phyloP scores from a whole-genome alignment of 2,888 invertebrate genomes.

The Spisula subtruncata region DNA sequence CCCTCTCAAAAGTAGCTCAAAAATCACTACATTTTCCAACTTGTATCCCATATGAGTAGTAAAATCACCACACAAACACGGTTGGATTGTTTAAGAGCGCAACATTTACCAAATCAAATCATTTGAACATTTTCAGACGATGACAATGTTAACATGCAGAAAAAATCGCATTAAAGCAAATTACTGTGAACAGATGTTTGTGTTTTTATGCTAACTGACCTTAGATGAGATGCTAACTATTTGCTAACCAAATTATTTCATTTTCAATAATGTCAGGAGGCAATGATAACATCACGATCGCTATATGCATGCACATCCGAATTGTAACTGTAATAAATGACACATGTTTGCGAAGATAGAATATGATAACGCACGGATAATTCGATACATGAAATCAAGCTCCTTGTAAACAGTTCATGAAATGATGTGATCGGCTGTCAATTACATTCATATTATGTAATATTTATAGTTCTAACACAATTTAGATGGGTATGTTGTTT shows the following conservation, averaged over 20 bases:
- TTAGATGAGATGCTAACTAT: background rate
- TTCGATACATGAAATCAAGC: background rate
- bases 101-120: conserved; percentile 19
- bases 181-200: background rate
- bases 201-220: background rate
- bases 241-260: background rate
- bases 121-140: background rate
- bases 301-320: background rate
- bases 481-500: background rate
- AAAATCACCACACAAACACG: background rate
- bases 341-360: background rate
- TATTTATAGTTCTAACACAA: background rate
- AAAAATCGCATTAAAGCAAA: background rate
- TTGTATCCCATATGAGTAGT: background rate
- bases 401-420: background rate
- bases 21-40: too few species aligned
- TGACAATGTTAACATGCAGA: background rate
- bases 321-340: background rate
- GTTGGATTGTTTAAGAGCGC: background rate
- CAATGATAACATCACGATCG: background rate
- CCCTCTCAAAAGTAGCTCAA: too few species aligned
- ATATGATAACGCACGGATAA: background rate
- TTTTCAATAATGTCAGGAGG: background rate
- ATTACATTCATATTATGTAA: background rate
- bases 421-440: background rate